Base-by-base conservation (phyloP, 2,797 vertebrate species). In the Oceanodroma leucorhoa region DNA sequence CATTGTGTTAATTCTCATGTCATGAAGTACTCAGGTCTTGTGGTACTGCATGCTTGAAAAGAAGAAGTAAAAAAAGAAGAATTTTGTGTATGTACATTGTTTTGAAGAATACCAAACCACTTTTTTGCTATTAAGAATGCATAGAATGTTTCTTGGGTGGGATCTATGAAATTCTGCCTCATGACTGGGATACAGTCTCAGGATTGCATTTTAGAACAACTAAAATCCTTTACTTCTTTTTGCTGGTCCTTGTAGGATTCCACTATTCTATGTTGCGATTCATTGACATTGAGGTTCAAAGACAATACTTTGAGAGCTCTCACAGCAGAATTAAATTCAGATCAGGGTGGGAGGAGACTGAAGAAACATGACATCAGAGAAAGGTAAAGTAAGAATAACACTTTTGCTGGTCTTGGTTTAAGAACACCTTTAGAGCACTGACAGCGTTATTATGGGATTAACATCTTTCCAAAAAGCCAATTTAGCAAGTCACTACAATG, bases 81-180 rank as follows among this genome's bases (percentile, higher is more conserved):
- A 7, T n/a, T 55, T 64, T 64, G 17, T 26, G 2, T 1, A 55
- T 21, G 2, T 0, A 9, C 29, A 2, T 30, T 32, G 12, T 46
- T 86, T 51, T 61, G 1, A 61, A 88, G 53, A 83, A 43, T 9
- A 55, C 0, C 1, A 67, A 55, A 19, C 3, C 1, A 5, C 3
- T n/a, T 83, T 72, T 18, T 73, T 54, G n/a, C 21, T 29, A 7
- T 60, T 17, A 70, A n/a, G 36, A 84, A 60, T 32, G 3, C 6
- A 24, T 6, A 81, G 51, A 45, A 6, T 30, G 0, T 51, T 62
- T 60, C 14, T 65, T 79, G 4, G 2, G 11, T 55, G 20, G 7
- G 5, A 62, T 71, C 87, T 80, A 41, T 15, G 8, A 61, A 77
- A 12, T 45, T 81, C 23, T 46, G 12, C 15, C 21, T 69, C 6